phyloP scores from a whole-genome alignment of 2,888 invertebrate genomes.

The Lithodes maja region DNA sequence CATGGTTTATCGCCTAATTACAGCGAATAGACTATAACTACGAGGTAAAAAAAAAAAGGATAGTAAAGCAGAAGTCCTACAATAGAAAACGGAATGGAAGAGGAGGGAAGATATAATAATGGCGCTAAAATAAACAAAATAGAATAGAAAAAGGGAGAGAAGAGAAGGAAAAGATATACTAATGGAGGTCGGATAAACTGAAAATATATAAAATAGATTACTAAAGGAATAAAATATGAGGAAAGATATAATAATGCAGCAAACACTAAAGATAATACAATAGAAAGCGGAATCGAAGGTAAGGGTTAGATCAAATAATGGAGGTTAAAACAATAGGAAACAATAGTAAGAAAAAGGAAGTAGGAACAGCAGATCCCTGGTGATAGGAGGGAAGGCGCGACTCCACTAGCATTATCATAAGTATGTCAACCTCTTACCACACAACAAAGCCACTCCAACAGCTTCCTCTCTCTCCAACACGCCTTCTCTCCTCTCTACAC shows the following conservation, averaged over 20 bases:
- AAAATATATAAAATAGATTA: not conserved
- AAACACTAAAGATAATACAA: not conserved
- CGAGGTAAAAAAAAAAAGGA: not conserved
- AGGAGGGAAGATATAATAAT: not conserved
- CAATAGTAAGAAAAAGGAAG: not conserved
- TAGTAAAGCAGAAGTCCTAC: not conserved
- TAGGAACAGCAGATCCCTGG: not conserved
- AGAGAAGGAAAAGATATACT: not conserved
- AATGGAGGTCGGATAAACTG: not conserved
- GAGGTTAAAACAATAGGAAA: not conserved
- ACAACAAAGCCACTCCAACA: too few relatives aligned
- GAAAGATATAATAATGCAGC: not conserved
- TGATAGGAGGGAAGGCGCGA: slow-evolving; percentile 8
- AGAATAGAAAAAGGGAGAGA: not conserved
- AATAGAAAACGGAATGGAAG: not conserved
- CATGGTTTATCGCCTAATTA: too few relatives aligned
- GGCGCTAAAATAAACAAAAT: not conserved
- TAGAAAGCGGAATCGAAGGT: not conserved
- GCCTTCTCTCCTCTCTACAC: too few relatives aligned
- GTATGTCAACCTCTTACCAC: slow-evolving; percentile 48
- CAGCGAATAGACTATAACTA: too few relatives aligned
- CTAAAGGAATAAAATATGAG: not conserved
- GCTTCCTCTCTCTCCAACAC: too few relatives aligned
- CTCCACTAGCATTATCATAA: slow-evolving; percentile 43
- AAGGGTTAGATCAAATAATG: not conserved